A percentile compares a stretch with the other conserved stretches of the same genome.
Conservation (phyloP, 2,888 invertebrate genomes). For the Sympetrum striolatum region DNA sequence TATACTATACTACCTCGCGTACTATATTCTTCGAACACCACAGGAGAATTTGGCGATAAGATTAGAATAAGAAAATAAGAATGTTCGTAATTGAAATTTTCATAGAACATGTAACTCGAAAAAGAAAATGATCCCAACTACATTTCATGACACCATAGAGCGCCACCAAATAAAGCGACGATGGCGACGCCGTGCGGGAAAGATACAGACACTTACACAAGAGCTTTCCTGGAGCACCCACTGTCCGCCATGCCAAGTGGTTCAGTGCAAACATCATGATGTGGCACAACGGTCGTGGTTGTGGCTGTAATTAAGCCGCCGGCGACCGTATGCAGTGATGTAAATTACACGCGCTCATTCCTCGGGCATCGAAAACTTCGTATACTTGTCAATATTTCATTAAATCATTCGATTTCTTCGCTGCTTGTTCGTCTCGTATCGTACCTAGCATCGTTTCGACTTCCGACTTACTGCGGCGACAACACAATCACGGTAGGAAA, state of each 20-base stretch:
- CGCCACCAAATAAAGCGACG: conserved; percentile 26
- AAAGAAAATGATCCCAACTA: no score
- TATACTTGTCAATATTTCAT: conserved; percentile 47
- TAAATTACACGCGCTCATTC: conserved; percentile 53
- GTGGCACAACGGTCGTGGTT: conserved; percentile 58
- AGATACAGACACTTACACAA: conserved; percentile 47
- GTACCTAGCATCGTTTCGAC: conserved; percentile 49
- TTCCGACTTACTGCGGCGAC: conserved; percentile 49
- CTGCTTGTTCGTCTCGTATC: conserved; percentile 49
- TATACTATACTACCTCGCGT: no score
- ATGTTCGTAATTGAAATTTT: no score
- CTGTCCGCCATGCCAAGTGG: conserved; percentile 53
- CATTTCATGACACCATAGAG: not conserved
- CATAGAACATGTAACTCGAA: no score
- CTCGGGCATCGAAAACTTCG: conserved; percentile 49
- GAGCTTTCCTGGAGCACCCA: conserved; percentile 46
- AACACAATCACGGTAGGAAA: conserved; percentile 50
- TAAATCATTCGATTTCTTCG: conserved; percentile 48
- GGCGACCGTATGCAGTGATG: conserved; percentile 55
- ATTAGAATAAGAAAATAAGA: no score
- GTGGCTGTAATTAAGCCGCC: conserved; percentile 51
- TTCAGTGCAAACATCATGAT: conserved; percentile 61
- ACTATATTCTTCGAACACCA: no score
- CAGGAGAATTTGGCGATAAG: no score
- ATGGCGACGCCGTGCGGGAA: conserved; percentile 45